Base-by-base conservation (phyloP, 1,140 invertebrate species). In the Lucilia cuprina region DNA sequence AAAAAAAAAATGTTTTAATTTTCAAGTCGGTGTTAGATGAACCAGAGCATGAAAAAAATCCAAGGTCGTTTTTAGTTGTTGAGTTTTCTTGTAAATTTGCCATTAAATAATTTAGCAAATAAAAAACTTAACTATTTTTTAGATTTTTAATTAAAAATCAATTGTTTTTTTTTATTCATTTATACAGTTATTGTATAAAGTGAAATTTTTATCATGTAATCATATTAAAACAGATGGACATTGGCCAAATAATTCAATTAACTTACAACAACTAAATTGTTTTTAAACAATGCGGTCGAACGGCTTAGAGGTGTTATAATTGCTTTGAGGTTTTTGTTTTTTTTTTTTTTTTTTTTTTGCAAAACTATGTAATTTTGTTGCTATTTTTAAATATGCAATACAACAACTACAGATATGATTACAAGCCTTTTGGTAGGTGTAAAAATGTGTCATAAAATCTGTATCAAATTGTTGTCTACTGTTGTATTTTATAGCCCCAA, bases 21-120 rank as follows among this genome's bases (percentile, higher is more conserved):
- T 19, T 70, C 55, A 60, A 60, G 55, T 60, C 55, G 65, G 17
- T 70, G 65, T 70, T 70, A 21, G 65, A 25, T 70, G 65, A 70
- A 70, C 17, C 65, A 70, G 65, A 70, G 65, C 65, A 70, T 70
- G 19, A 70, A n/a, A 70, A 70, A 70, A 21, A 70, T 70, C 65
- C 19, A 70, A 70, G 65, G 65, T 70, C 65, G 65, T 19, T 70
- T 70, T 70, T 12, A 8, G 65, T 70, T 70, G 65, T 70, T 70
- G 21, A 8, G 21, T 70, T 70, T 21, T 70, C 19, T 70, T 70
- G 65, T 70, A 70, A 70, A 25, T 19, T 12, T 70, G 21, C n/a
- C 3, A 70, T 25, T 10, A 2, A 25, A 70, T 19, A 70, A 25
- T 41, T 41, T 8, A 41, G 41, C 41, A 7, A 41, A 41, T 10